phyloP scores from a whole-genome alignment of 2,888 invertebrate genomes.

The Mesorhabditis belari region DNA sequence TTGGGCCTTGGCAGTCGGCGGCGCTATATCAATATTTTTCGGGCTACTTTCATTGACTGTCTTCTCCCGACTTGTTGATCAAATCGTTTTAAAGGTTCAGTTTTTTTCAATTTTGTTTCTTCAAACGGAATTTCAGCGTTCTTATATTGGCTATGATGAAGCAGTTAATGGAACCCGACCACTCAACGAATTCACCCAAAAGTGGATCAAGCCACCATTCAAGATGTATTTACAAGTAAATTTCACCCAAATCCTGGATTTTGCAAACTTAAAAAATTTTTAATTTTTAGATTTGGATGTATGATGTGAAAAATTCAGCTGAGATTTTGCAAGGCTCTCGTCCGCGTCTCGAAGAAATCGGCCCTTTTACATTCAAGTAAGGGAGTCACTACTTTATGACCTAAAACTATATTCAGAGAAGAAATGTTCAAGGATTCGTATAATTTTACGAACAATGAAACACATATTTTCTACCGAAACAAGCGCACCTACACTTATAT shows the following conservation, averaged over 20 bases:
- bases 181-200: slow-evolving; percentile 36
- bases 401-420: slow-evolving; percentile 29
- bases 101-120: neutral
- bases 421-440: slow-evolving; percentile 30
- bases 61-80: neutral
- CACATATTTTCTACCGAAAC: slow-evolving; percentile 42
- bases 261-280: neutral
- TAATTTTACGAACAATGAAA: slow-evolving; percentile 30
- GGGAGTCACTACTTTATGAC: slow-evolving; percentile 3
- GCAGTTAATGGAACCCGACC: slow-evolving; percentile 33
- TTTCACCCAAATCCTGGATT: neutral
- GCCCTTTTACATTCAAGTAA: slow-evolving; percentile 35
- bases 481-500: slow-evolving; percentile 36
- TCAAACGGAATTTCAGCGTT: slow-evolving; percentile 25
- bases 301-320: slow-evolving; percentile 5
- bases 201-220: slow-evolving; percentile 43
- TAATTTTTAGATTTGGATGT: neutral
- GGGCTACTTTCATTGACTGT: neutral
- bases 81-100: neutral
- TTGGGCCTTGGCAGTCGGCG: neutral
- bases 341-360: slow-evolving; percentile 24
- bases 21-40: neutral
- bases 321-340: slow-evolving; percentile 20
- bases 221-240: slow-evolving; percentile 31
- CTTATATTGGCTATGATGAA: slow-evolving; percentile 35